Base-by-base conservation (phyloP, 2,797 vertebrate genomes). In the Oreochromis grahami region DNA sequence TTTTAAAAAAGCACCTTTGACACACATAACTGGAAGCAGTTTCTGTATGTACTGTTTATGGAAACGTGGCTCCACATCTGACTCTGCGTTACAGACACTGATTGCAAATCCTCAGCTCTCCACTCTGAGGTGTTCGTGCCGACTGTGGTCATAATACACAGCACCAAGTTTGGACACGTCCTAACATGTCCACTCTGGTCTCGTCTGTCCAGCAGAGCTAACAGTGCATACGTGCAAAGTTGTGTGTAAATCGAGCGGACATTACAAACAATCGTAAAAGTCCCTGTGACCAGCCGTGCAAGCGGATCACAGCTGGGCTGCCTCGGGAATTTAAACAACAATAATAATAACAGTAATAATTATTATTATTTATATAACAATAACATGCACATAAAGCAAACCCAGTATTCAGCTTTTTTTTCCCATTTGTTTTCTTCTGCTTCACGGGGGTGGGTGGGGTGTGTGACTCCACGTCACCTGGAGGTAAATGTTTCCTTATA, bases 151-250 rank as follows among this genome's bases (percentile, higher is more conserved):
- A n/a, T 51, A 11, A 52, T 21, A 52, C 50, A 51, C 50, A 11
- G 50, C 50, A 51, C 50, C 50, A 2, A 5, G 50, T n/a, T 51
- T 51, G 48, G 19, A 51, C 48, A 3, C 19, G 1, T 51, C 17
- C 48, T 5, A 51, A 51, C 21, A 13, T 24, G 11, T 55, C 52
- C 52, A 26, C 52, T 4, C n/a, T 4, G 21, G 21, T 14, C 21
- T 14, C 11, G 5, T 26, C 21, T 26, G 52, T 55, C 21, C 52
- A 26, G 50, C 19, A 3, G 52, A 52, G 9, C 50, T 52, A 52
- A 50, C 4, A 0, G 48, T 3, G 48, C 17, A 2, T n/a, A 6
- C 9, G 50, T 19, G 11, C 19, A 52, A 21, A 52, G 19, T 11
- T 11, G 50, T 52, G 50, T 21, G 50, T 52, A 3, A 50, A 50